Evolutionary conservation across 2,797 vertebrate species (phyloP).

Genomic region (Somateria mollissima): DNA sequence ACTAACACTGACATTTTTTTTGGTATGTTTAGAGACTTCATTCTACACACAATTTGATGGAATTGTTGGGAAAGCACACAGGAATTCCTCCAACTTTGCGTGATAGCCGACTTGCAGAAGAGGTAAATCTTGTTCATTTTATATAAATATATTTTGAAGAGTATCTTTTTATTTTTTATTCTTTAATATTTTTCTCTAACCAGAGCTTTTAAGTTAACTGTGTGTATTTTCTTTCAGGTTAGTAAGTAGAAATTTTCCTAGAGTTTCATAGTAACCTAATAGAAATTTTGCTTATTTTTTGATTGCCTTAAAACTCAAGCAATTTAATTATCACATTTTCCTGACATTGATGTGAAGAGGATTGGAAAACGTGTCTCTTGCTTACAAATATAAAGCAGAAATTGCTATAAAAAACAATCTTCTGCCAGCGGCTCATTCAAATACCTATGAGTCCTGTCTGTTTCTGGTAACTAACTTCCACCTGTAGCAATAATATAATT

Average conservation of each 20-base stretch:
- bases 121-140: conserved; percentile 79
- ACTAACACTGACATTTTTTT: conserved; percentile 46
- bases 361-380: not conserved
- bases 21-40: conserved; percentile 88
- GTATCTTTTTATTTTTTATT: not conserved
- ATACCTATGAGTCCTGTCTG: not conserved
- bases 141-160: not conserved
- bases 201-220: not conserved
- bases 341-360: not conserved
- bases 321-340: not conserved
- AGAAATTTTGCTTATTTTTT: not conserved
- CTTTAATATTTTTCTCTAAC: not conserved
- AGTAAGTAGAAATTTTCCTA: not conserved
- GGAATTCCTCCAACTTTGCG: conserved; percentile 95
- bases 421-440: not conserved
- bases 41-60: conserved; percentile 97
- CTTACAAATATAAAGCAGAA: not conserved
- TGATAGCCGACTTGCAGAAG: conserved; percentile 90
- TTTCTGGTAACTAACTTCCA: not conserved
- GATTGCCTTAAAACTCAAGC: not conserved
- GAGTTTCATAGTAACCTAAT: not conserved
- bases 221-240: not conserved
- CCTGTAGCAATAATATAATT: not conserved
- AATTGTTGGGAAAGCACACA: conserved; percentile 90
- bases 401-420: not conserved